Evolutionary conservation across 2,113 vertebrate species (phyloP).

Genomic region (Alethe diademata): DNA sequence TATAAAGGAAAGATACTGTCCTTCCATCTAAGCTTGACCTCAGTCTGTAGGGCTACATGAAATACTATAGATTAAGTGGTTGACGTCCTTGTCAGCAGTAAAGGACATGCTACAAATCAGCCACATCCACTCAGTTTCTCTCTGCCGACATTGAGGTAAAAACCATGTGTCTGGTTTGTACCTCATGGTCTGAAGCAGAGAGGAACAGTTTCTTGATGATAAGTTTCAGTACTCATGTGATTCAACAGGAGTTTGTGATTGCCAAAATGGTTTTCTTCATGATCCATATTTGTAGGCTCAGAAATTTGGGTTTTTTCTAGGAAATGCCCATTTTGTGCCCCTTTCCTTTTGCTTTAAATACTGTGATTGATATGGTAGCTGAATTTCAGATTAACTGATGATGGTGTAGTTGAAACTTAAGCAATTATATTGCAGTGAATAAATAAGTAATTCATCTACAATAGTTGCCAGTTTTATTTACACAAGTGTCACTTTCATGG

Average conservation of each 20-base stretch:
- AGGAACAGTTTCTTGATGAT: background rate
- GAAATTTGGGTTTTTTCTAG: background rate
- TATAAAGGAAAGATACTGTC: background rate
- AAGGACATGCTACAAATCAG: conserved; percentile 1
- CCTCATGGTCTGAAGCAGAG: background rate
- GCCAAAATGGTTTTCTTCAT: background rate
- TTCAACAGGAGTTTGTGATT: background rate
- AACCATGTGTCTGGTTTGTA: background rate
- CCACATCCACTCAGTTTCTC: background rate
- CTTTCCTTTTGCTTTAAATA: background rate
- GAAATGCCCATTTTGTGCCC: background rate
- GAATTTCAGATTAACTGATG: background rate
- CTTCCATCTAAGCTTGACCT: background rate
- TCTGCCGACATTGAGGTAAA: background rate
- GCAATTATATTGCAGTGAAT: background rate
- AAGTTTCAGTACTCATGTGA: background rate
- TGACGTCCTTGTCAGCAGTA: background rate
- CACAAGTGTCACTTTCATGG: background rate
- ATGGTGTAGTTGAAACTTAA: background rate
- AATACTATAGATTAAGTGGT: background rate
- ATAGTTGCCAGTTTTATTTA: background rate
- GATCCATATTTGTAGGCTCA: background rate
- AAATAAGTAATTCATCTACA: background rate
- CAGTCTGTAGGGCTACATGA: background rate
- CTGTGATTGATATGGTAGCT: background rate